Percentiles rank a stretch among this genome's conserved stretches.
Evolutionary conservation across 2,797 vertebrate genomes (phyloP).

Genomic region (Hippocampus kuda): DNA sequence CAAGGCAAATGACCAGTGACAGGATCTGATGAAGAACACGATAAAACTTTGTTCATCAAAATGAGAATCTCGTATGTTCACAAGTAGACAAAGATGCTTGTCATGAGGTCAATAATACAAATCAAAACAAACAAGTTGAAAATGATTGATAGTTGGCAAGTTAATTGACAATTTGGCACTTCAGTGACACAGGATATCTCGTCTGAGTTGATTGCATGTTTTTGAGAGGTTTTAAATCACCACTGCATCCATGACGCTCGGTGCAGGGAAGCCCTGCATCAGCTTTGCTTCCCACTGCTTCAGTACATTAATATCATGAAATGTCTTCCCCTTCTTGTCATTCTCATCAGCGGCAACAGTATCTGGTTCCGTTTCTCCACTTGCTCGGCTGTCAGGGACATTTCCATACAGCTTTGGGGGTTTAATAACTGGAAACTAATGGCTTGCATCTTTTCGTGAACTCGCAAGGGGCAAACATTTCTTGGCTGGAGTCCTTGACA

Average conservation of each 20-base stretch:
- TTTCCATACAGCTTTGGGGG: slow-evolving; percentile 51
- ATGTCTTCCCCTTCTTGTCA: slow-evolving; percentile 10
- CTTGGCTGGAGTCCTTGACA: slow-evolving; percentile 23
- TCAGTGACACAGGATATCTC: too few species aligned
- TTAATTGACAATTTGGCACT: too few species aligned
- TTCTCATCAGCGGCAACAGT: slow-evolving; percentile 30
- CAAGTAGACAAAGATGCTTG: slow-evolving; percentile 24
- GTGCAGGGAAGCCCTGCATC: too few species aligned
- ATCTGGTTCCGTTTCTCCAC: slow-evolving; percentile 47
- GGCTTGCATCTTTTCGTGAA: slow-evolving; percentile 31
- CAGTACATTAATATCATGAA: slow-evolving; percentile 15
- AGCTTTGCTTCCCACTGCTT: neutral
- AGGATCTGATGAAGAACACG: slow-evolving; percentile 40
- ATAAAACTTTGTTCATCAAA: slow-evolving; percentile 42
- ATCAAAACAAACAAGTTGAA: neutral
- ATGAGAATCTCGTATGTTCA: slow-evolving; percentile 22
- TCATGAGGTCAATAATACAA: neutral
- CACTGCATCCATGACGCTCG: neutral
- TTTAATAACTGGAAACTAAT: slow-evolving; percentile 52
- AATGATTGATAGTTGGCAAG: neutral
- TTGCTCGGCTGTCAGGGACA: slow-evolving; percentile 47
- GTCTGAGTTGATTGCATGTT: neutral
- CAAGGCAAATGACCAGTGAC: slow-evolving; percentile 30
- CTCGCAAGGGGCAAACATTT: slow-evolving; percentile 21
- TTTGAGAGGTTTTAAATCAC: neutral